Evolutionary conservation across 2,888 invertebrate species (phyloP).

Genomic region (Aelia acuminata): DNA sequence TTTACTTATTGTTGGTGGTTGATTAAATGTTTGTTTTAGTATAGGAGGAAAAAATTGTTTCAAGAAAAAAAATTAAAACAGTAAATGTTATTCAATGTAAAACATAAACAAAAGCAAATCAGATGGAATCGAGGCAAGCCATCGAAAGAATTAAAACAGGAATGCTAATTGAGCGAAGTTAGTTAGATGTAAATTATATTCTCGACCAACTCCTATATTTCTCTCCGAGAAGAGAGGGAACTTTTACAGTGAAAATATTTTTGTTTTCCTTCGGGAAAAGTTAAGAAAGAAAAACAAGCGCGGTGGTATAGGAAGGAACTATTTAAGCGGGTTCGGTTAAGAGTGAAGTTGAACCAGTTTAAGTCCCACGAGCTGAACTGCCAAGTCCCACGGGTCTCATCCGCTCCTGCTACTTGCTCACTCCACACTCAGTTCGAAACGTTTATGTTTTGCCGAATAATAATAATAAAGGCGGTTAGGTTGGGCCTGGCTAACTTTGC

Average conservation of each 20-base stretch:
- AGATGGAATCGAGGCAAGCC: background rate
- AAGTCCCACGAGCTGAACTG: too few relatives aligned
- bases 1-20: background rate
- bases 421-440: too few relatives aligned
- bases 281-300: conserved; percentile 42
- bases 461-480: conserved; percentile 45
- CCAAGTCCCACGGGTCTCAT: background rate
- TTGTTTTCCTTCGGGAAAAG: conserved; percentile 50
- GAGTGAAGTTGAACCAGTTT: conserved; percentile 13
- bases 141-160: background rate
- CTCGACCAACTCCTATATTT: background rate
- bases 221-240: background rate
- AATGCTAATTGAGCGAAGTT: conserved; percentile 31
- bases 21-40: background rate
- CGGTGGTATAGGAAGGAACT: background rate
- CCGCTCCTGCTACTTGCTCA: background rate
- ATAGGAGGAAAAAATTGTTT: too few relatives aligned
- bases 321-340: background rate
- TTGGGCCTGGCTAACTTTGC: background rate
- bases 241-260: conserved; percentile 48
- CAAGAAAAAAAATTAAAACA: too few relatives aligned
- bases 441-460: conserved; percentile 31
- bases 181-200: conserved; percentile 36
- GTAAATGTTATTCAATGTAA: too few relatives aligned
- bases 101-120: background rate